Evolutionary conservation across 1,140 invertebrate species (phyloP).

Genomic region (Drosophila sp.): DNA sequence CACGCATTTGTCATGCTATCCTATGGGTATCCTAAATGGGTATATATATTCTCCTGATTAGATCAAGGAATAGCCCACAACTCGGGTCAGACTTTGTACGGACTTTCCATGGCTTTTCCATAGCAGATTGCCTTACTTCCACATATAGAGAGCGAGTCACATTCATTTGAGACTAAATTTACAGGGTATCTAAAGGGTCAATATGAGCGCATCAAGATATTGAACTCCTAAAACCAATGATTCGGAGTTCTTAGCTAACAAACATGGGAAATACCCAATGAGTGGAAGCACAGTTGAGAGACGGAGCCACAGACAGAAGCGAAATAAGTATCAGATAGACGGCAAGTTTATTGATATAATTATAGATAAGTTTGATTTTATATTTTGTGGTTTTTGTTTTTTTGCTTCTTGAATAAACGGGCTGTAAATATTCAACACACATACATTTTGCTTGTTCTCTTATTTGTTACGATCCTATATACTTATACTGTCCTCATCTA

Average conservation of each 20-base stretch:
- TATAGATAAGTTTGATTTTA: slow-evolving; percentile 79
- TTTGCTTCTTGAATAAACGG: slow-evolving; percentile 69
- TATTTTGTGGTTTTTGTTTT: slow-evolving; percentile 41
- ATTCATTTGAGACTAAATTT: background rate
- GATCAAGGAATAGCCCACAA: background rate
- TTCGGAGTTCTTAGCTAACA: background rate
- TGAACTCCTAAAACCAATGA: background rate
- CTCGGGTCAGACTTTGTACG: background rate
- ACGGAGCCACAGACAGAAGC: background rate
- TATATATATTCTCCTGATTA: background rate
- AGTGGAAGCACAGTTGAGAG: background rate
- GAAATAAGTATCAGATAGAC: slow-evolving; percentile 49
- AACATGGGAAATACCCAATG: background rate
- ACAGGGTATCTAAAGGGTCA: background rate
- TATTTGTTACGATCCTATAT: slow-evolving; percentile 59
- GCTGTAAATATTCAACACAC: slow-evolving; percentile 81
- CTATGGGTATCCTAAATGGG: slow-evolving; percentile 13
- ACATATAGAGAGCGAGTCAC: too few species aligned
- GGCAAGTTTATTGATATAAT: slow-evolving; percentile 78
- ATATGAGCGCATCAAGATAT: background rate
- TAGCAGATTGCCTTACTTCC: too few species aligned
- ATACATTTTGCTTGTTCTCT: slow-evolving; percentile 62
- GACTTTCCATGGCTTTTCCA: background rate
- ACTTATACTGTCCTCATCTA: slow-evolving; percentile 61
- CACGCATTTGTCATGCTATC: slow-evolving; percentile 46